Conservation (phyloP, 2,797 vertebrate genomes). For the Miichthys miiuy region DNA sequence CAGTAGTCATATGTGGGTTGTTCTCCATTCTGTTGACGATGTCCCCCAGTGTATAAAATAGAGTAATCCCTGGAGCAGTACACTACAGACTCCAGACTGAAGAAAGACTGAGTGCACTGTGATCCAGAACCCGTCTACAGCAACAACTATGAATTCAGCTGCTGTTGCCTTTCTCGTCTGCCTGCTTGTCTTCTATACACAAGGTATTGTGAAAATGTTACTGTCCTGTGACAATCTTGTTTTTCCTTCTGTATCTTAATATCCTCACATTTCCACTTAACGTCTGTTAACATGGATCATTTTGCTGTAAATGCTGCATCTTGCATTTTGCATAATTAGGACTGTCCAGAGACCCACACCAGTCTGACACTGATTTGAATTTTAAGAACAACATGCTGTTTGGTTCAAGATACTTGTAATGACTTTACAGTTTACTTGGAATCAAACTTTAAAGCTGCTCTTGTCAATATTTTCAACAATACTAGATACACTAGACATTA, state of each 20-base stretch:
- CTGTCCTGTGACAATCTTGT: background rate
- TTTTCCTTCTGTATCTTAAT: no score
- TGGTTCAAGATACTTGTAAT: no score
- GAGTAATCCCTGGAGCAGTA: accelerated
- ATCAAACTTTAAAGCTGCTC: no score
- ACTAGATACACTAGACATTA: no score
- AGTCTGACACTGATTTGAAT: no score
- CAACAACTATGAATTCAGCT: slow-evolving; percentile 22
- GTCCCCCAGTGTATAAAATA: slow-evolving; percentile 9
- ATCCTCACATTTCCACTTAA: background rate
- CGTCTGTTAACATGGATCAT: background rate
- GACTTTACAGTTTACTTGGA: no score
- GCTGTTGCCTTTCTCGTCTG: slow-evolving; percentile 1
- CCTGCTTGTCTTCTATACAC: slow-evolving; percentile 32
- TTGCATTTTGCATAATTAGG: no score
- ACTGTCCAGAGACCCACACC: no score
- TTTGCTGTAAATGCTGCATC: no score
- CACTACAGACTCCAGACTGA: background rate
- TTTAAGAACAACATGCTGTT: no score
- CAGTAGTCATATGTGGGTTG: background rate
- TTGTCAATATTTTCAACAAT: no score
- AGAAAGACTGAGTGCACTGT: background rate
- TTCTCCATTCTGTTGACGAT: background rate
- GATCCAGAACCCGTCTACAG: slow-evolving; percentile 13
- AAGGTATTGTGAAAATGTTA: slow-evolving; percentile 28